phyloP scores from a whole-genome alignment of 2,888 invertebrate species.

The Trimorus sp. region DNA sequence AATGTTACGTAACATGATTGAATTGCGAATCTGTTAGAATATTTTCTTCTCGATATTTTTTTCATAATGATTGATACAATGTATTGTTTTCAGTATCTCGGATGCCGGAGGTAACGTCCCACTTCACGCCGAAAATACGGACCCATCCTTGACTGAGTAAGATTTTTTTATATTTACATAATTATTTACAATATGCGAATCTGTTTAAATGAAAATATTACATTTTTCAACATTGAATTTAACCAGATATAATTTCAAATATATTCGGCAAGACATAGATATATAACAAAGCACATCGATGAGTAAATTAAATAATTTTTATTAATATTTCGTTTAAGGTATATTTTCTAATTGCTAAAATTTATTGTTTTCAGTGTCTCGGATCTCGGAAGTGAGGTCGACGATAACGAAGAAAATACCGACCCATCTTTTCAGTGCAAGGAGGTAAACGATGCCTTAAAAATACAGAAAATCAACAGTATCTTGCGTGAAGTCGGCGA shows the following conservation, averaged over 20 bases:
- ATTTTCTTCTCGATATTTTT: neutral
- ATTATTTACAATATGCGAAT: too few relatives aligned
- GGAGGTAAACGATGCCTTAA: conserved; percentile 20
- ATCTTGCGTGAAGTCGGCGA: conserved; percentile 23
- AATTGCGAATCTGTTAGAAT: neutral
- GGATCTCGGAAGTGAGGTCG: neutral
- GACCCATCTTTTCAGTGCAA: conserved; percentile 26
- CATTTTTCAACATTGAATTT: too few relatives aligned
- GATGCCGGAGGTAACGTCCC: neutral
- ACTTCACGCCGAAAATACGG: neutral
- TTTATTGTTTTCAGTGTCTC: neutral
- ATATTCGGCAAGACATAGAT: too few relatives aligned
- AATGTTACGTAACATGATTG: neutral
- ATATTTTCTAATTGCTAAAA: neutral
- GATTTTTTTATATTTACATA: too few relatives aligned
- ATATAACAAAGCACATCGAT: too few relatives aligned
- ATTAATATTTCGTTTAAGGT: neutral
- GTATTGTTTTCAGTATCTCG: neutral
- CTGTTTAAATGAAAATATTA: too few relatives aligned
- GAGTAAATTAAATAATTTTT: neutral
- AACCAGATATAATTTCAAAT: too few relatives aligned
- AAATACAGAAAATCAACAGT: conserved; percentile 24
- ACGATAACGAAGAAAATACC: neutral
- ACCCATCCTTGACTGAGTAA: too few relatives aligned
- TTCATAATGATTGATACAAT: neutral